Conservation (phyloP, 2,113 vertebrate genomes). For the Pao palembangensis region DNA sequence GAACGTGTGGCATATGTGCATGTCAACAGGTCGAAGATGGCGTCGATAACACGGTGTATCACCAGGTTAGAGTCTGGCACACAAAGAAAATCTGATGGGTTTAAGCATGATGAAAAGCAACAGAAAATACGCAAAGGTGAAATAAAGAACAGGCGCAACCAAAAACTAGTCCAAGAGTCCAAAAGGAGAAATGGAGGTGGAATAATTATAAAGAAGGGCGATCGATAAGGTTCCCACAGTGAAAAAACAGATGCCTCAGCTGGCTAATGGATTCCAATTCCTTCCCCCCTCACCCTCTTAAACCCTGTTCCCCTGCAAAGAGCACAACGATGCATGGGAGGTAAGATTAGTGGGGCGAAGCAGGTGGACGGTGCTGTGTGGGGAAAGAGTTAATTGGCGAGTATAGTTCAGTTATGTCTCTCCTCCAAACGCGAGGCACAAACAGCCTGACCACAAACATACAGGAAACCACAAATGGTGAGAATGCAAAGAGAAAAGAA, state of each 20-base stretch:
- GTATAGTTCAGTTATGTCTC: slow-evolving; percentile 1
- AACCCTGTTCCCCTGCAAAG: slow-evolving; percentile 20
- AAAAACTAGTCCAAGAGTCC: slow-evolving; percentile 34
- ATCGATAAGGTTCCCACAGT: slow-evolving; percentile 81
- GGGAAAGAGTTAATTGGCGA: background rate
- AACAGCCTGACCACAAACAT: slow-evolving; percentile 33
- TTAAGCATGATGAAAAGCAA: too few species aligned
- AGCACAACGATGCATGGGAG: slow-evolving; percentile 27
- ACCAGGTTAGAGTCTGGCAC: too few species aligned
- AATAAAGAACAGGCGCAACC: slow-evolving; percentile 2
- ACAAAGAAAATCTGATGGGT: too few species aligned
- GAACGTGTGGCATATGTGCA: too few species aligned
- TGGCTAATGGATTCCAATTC: slow-evolving; percentile 73
- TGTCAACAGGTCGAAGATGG: too few species aligned
- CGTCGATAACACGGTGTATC: too few species aligned
- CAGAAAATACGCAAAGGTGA: too few species aligned
- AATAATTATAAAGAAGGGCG: slow-evolving; percentile 72
- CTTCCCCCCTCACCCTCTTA: slow-evolving; percentile 14
- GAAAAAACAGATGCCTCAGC: slow-evolving; percentile 65
- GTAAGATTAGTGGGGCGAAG: slow-evolving; percentile 20
- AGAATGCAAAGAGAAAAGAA: slow-evolving; percentile 28
- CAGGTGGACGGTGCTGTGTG: slow-evolving; percentile 11
- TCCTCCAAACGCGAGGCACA: slow-evolving; percentile 11
- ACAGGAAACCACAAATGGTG: slow-evolving; percentile 58
- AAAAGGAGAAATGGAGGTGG: slow-evolving; percentile 43